These are phyloP conservation scores for Lucifuga dentata DNA, from an alignment of 2,113 vertebrate genomes.

Conservation along the genomic window DNA sequence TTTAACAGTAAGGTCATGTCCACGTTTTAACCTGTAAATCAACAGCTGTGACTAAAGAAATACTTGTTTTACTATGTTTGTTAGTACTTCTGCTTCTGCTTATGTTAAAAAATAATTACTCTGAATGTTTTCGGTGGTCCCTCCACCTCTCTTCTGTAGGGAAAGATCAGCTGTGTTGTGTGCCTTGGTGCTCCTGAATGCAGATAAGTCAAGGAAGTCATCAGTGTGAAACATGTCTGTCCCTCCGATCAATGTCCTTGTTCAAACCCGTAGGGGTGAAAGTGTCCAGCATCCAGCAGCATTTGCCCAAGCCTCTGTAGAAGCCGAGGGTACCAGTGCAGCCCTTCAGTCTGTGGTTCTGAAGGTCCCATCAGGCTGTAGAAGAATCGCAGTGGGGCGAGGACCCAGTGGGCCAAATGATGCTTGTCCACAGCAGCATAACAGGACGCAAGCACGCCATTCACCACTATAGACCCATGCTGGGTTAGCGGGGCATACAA, in stretches of 20 bases:
- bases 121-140: conserved; percentile 37
- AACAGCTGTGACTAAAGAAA: too few species aligned
- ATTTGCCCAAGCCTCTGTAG: conserved; percentile 88
- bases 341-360: conserved; percentile 81
- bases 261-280: conserved; percentile 89
- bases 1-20: background rate
- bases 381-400: conserved; percentile 90
- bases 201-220: conserved; percentile 22
- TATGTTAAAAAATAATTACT: too few species aligned
- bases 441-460: conserved; percentile 93
- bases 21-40: too few species aligned
- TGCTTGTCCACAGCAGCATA: conserved; percentile 92
- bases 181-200: conserved; percentile 42
- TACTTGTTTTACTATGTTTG: too few species aligned
- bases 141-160: conserved; percentile 3
- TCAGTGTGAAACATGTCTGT: conserved; percentile 36
- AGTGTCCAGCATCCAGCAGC: conserved; percentile 87
- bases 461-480: conserved; percentile 93
- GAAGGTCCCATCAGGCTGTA: conserved; percentile 83
- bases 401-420: conserved; percentile 89
- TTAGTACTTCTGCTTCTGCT: too few species aligned
- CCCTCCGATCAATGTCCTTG: conserved; percentile 64
- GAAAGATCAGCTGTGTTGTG: conserved; percentile 38
- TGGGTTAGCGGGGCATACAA: conserved; percentile 92
- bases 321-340: conserved; percentile 95